These are phyloP conservation scores for Mandrillus leucophaeus DNA, from an alignment of 2,113 vertebrate genomes.

Conservation along the genomic window DNA sequence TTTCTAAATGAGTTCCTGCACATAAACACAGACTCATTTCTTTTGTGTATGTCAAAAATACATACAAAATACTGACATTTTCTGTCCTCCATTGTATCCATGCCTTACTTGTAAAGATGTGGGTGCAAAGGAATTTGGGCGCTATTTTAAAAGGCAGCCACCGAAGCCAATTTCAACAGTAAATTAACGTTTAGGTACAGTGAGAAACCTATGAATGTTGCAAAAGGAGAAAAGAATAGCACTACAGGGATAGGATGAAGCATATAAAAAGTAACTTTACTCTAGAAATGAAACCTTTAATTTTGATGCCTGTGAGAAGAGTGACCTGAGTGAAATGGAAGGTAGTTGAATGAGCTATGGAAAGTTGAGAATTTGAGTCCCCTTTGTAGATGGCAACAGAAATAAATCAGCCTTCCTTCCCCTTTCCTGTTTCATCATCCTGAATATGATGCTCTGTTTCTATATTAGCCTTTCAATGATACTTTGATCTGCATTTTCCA, in stretches of 20 bases:
- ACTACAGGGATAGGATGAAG: not conserved
- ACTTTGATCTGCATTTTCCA: not conserved
- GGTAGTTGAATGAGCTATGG: too few relatives aligned
- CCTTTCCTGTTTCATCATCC: not conserved
- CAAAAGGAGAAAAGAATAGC: not conserved
- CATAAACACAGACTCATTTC: not conserved
- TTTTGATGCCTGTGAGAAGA: not conserved
- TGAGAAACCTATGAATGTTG: not conserved
- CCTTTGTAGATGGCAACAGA: not conserved
- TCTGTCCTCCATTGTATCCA: too few relatives aligned
- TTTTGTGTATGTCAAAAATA: not conserved
- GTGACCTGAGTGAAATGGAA: not conserved
- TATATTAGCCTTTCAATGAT: not conserved
- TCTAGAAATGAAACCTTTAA: not conserved
- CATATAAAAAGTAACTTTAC: not conserved
- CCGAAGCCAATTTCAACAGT: not conserved
- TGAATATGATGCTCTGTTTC: not conserved
- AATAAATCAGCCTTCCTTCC: not conserved
- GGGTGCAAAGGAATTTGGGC: not conserved
- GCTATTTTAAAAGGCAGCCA: not conserved
- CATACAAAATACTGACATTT: not conserved
- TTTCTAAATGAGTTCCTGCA: not conserved
- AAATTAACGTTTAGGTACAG: not conserved
- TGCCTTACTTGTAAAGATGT: not conserved
- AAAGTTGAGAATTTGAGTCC: not conserved